Conservation (phyloP, 2,888 invertebrate genomes). For the Eupeodes latifasciatus region DNA sequence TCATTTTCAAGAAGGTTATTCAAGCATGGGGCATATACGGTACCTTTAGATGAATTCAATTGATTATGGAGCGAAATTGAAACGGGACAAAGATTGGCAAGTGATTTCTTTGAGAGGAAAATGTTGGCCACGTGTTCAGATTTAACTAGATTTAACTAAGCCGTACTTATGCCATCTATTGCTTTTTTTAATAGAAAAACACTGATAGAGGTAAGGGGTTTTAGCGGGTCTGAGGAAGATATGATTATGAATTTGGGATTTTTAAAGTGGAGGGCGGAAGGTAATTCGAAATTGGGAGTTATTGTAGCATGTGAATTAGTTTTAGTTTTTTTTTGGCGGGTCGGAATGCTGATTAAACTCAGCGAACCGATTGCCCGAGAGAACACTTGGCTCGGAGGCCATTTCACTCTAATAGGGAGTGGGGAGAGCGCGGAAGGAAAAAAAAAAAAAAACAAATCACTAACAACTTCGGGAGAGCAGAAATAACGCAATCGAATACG, state of each 20-base stretch:
- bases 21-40: neutral
- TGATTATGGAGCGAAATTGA: neutral
- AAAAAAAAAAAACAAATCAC: too few relatives aligned
- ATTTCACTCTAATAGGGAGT: too few relatives aligned
- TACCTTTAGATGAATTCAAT: neutral
- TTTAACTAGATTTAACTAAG: neutral
- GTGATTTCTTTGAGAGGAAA: neutral
- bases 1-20: neutral
- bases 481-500: too few relatives aligned
- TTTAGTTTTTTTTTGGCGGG: too few relatives aligned
- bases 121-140: slow-evolving; percentile 3
- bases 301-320: too few relatives aligned
- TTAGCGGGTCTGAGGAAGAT: neutral
- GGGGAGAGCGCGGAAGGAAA: too few relatives aligned
- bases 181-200: neutral
- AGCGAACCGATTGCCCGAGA: too few relatives aligned
- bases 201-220: neutral
- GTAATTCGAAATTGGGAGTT: neutral
- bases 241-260: neutral
- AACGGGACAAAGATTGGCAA: neutral
- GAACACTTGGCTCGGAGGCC: too few relatives aligned
- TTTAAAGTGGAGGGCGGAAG: neutral
- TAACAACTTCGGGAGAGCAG: too few relatives aligned
- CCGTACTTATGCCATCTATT: neutral
- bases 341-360: too few relatives aligned